These are phyloP conservation scores for Elgaria multicarinata DNA, from an alignment of 2,113 vertebrate genomes.

Conservation along the genomic window DNA sequence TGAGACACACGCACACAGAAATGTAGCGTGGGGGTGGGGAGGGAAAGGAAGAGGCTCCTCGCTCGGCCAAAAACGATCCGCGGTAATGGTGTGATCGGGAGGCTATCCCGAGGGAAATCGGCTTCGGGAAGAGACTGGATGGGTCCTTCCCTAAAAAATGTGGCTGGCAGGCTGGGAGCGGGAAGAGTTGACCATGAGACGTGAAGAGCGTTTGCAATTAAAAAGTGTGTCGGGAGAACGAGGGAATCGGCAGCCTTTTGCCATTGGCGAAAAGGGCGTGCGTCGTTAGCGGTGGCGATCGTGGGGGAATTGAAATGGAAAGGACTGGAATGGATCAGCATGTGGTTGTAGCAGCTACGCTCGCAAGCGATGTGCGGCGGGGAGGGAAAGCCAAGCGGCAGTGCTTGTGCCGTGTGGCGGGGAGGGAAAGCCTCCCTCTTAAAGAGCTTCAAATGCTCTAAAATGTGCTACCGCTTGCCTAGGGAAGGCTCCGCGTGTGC, in stretches of 20 bases:
- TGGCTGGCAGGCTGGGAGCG: neutral
- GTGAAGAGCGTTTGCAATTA: slow-evolving; percentile 15
- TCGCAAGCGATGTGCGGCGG: neutral
- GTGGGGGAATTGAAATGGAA: neutral
- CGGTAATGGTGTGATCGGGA: neutral
- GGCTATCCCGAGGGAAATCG: neutral
- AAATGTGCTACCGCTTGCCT: neutral
- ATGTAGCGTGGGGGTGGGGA: neutral
- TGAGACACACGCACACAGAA: neutral
- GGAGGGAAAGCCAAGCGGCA: neutral
- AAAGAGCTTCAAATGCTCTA: neutral
- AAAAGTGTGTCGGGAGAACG: slow-evolving; percentile 3
- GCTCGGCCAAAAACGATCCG: neutral
- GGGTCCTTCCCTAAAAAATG: neutral
- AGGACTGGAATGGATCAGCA: slow-evolving; percentile 1
- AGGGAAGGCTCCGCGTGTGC: neutral
- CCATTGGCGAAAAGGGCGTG: neutral
- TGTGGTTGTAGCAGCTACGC: slow-evolving; percentile 1
- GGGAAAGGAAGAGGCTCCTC: neutral
- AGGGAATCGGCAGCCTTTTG: slow-evolving; percentile 10
- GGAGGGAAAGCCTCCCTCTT: neutral
- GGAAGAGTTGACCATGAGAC: slow-evolving; percentile 18
- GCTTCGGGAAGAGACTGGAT: neutral
- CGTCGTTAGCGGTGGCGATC: neutral
- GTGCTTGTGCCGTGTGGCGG: neutral